These are phyloP conservation scores for Uloborus diversus DNA, from an alignment of 1,140 invertebrate species.

Conservation along the genomic window DNA sequence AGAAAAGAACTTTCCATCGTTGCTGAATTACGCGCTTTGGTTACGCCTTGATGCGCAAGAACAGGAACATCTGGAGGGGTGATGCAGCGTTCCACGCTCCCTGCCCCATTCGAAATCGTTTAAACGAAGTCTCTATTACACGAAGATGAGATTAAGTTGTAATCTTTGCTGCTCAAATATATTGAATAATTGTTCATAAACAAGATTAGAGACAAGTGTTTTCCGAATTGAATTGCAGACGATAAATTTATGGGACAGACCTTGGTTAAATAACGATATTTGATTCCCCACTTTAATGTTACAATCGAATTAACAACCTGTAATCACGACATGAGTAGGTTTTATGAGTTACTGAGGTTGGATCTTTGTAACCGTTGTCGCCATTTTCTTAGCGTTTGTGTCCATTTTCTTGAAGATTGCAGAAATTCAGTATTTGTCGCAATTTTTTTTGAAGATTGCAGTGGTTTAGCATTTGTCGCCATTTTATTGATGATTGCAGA, in stretches of 20 bases:
- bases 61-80: neutral
- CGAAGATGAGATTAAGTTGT: conserved; percentile 32
- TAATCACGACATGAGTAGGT: neutral
- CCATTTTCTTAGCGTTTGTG: too few relatives aligned
- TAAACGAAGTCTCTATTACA: conserved; percentile 23
- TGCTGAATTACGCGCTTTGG: neutral
- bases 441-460: too few relatives aligned
- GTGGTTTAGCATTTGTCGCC: too few relatives aligned
- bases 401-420: too few relatives aligned
- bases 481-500: too few relatives aligned
- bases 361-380: too few relatives aligned
- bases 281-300: neutral
- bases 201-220: neutral
- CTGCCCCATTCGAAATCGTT: conserved; percentile 14
- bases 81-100: conserved; percentile 8
- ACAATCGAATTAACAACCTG: neutral
- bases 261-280: conserved; percentile 8
- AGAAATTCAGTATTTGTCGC: too few relatives aligned
- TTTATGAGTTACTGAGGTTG: too few relatives aligned
- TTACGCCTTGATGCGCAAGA: conserved; percentile 1
- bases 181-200: conserved; percentile 41
- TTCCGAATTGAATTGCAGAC: neutral
- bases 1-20: neutral
- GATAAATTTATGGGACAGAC: conserved; percentile 6
- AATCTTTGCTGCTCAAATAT: conserved; percentile 6